Percentiles rank a stretch among this genome's conserved stretches.
Evolutionary conservation across 2,797 vertebrate genomes (phyloP).

Genomic region (Enteromius radiatus): DNA sequence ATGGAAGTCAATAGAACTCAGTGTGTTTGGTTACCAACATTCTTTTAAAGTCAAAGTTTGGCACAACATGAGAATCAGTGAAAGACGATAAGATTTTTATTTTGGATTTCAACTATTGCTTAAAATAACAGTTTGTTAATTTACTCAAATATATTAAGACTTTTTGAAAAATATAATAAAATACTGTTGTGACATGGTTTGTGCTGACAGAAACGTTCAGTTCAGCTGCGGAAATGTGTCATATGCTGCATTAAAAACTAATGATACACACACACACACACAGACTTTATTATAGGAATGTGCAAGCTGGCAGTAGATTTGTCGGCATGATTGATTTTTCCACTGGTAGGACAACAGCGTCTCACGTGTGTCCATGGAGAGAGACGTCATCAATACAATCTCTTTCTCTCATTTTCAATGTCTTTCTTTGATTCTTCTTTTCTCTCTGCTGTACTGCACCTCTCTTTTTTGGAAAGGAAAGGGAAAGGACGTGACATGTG

Average conservation of each 20-base stretch:
- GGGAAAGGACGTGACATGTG: too few species aligned
- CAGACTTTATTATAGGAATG: slow-evolving; percentile 35
- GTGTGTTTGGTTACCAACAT: not conserved
- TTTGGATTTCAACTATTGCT: not conserved
- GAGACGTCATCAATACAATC: slow-evolving; percentile 51
- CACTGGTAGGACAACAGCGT: slow-evolving; percentile 53
- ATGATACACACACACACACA: slow-evolving; percentile 20
- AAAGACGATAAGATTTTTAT: not conserved
- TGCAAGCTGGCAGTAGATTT: slow-evolving; percentile 42
- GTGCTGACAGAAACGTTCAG: not conserved
- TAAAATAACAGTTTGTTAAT: not conserved
- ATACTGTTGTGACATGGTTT: not conserved
- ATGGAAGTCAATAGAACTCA: not conserved
- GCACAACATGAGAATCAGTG: not conserved
- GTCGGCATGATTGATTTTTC: slow-evolving; percentile 62
- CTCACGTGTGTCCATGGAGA: slow-evolving; percentile 54
- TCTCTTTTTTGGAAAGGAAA: too few species aligned
- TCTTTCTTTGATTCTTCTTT: not conserved
- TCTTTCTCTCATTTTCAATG: not conserved
- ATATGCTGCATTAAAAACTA: not conserved
- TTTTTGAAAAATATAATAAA: not conserved
- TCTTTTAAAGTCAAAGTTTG: not conserved
- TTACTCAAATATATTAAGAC: not conserved
- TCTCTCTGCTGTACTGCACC: not conserved
- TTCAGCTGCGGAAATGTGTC: slow-evolving; percentile 2